Evolutionary conservation across 2,888 invertebrate genomes (phyloP), one percentile per base, ranked within the genome.

Genomic region (Drosophila mayaguana): DNA sequence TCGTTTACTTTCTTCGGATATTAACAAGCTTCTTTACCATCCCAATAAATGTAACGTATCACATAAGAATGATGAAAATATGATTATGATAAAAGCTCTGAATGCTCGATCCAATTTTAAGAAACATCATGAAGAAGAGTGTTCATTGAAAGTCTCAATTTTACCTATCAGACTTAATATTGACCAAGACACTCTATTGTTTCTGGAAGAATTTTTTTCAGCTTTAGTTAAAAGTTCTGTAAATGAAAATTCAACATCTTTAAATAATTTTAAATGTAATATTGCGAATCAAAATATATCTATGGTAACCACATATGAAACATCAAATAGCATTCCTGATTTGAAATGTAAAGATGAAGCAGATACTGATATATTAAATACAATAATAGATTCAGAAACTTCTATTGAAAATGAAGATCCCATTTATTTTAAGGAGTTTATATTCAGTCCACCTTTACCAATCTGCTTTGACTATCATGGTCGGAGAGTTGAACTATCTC

Each of bases 381-480:
- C 48, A n/a, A 91, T 80, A 91, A 83, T 86, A 90, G 86, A 43
- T n/a, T 45, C 53, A 3, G 79, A 81, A n/a, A 82, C 70, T 20
- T 34, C 46, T 2, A 86, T 53, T 12, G 38, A 45, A 14, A 68
- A 61, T 48, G 69, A 69, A 57, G 77, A 61, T 50, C 96, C 96
- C 1, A 94, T 96, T 72, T 97, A 96, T 91, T 94, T 80, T 92
- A 96, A 98, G 90, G 97, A 96, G 85, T 96, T 99, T 57, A 95
- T 97, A 65, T 99, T 99, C 93, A 95, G 97, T 1, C 98, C 98
- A 0, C 97, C 98, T 83, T 97, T 99, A 59, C 96, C 96, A 22
- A 98, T 99, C 69, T 94, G 97, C 73, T 93, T 99, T 80, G 99
- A 99, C 94, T 99, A 99, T 93, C 97, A 97, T 78, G 99, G 99